Percentiles rank a stretch among this genome's conserved stretches.
Conservation (phyloP, 2,888 invertebrate species). For the Cheilosia soror region DNA sequence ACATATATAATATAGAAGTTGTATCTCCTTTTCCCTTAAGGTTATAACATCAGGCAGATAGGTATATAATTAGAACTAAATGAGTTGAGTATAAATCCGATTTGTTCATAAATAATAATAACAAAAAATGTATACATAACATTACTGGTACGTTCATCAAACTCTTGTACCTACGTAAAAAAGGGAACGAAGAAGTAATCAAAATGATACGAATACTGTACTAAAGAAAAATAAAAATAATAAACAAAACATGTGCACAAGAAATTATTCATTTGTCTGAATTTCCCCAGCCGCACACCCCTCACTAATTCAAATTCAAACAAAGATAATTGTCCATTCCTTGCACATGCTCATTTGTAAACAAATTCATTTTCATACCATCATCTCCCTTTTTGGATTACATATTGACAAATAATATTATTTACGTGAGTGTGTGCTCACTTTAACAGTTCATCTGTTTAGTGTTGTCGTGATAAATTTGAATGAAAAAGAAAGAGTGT, state of each 20-base stretch:
- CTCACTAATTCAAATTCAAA: neutral
- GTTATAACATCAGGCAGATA: no score
- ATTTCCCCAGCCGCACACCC: neutral
- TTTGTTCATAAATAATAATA: no score
- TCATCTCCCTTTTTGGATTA: neutral
- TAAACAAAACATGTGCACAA: slow-evolving; percentile 68
- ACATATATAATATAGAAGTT: no score
- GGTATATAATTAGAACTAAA: no score
- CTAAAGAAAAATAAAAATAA: slow-evolving; percentile 29
- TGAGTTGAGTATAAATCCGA: no score
- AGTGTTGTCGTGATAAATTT: slow-evolving; percentile 14
- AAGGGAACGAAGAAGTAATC: neutral
- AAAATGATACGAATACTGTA: slow-evolving; percentile 27
- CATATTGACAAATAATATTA: neutral
- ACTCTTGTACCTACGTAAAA: no score
- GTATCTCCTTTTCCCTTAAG: no score
- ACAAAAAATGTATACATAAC: no score
- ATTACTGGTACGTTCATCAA: no score
- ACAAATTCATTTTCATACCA: slow-evolving; percentile 53
- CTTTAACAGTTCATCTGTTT: neutral
- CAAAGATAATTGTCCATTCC: slow-evolving; percentile 16
- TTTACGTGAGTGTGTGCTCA: neutral
- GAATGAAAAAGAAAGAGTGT: no score
- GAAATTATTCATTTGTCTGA: slow-evolving; percentile 12
- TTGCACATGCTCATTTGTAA: slow-evolving; percentile 67